These are phyloP conservation scores for Corapipo altera DNA, from an alignment of 2,113 vertebrate species.

Conservation along the genomic window DNA sequence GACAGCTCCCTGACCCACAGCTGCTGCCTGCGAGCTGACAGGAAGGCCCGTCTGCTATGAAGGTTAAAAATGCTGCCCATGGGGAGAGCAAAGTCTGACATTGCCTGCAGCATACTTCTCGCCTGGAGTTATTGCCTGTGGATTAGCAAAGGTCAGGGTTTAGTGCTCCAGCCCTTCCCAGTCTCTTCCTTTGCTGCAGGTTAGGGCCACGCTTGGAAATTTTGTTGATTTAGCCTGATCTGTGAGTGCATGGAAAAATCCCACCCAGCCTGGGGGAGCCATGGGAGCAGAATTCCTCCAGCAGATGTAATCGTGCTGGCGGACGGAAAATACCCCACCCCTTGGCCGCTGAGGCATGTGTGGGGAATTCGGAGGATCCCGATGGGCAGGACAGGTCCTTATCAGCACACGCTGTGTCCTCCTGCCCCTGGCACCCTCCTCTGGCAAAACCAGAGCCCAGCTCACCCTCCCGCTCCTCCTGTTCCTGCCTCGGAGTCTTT, in stretches of 20 bases:
- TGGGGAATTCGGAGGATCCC: background rate
- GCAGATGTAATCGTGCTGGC: constrained; percentile 24
- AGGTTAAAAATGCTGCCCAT: constrained; percentile 7
- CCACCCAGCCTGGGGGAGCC: constrained; percentile 37
- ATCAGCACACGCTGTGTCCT: background rate
- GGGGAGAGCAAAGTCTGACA: constrained; percentile 32
- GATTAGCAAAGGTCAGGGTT: constrained; percentile 61
- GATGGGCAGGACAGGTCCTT: background rate
- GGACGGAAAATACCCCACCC: background rate
- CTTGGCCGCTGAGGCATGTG: background rate
- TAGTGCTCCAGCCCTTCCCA: constrained; percentile 59
- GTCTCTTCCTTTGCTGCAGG: constrained; percentile 41
- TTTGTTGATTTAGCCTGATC: constrained; percentile 33
- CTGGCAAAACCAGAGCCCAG: background rate
- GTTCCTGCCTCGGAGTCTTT: background rate
- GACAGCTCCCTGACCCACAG: constrained; percentile 2
- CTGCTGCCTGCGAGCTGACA: constrained; percentile 12
- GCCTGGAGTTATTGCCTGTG: constrained; percentile 22
- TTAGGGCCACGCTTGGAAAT: background rate
- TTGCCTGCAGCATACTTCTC: constrained; percentile 23
- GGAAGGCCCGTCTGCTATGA: background rate
- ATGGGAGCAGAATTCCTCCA: constrained; percentile 36
- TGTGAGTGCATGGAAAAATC: constrained; percentile 11
- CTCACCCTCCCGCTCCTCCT: background rate
- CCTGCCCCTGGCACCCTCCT: background rate